These are phyloP conservation scores for Cantharis nigra DNA, from an alignment of 2,888 invertebrate genomes.

Conservation along the genomic window DNA sequence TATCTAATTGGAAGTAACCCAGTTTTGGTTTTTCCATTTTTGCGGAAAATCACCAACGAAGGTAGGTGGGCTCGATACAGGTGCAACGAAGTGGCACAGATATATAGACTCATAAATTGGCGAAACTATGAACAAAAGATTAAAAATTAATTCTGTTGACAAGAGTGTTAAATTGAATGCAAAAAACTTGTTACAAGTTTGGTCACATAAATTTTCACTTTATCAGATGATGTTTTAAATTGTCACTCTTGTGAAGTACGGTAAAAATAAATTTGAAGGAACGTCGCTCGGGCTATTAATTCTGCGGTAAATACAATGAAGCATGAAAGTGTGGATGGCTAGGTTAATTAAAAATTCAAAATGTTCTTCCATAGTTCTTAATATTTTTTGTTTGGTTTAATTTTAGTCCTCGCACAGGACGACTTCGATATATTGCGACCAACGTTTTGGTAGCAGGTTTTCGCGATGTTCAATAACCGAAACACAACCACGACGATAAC, in stretches of 20 bases:
- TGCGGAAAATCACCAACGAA: background rate
- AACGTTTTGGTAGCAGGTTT: background rate
- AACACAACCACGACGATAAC: background rate
- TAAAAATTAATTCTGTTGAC: background rate
- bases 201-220: slow-evolving; percentile 1
- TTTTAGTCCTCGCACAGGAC: background rate
- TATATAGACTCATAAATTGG: background rate
- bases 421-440: background rate
- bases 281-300: background rate
- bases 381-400: background rate
- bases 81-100: background rate
- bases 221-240: background rate
- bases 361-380: background rate
- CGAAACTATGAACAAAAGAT: background rate
- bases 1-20: background rate
- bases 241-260: background rate
- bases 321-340: background rate
- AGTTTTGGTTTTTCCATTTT: background rate
- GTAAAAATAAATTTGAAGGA: background rate
- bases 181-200: background rate
- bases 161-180: background rate
- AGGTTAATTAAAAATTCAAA: background rate
- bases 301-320: background rate
- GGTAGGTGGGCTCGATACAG: background rate
- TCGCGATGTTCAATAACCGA: background rate